Evolutionary conservation across 1,140 invertebrate species (phyloP).

Genomic region (Semibalanus balanoides): DNA sequence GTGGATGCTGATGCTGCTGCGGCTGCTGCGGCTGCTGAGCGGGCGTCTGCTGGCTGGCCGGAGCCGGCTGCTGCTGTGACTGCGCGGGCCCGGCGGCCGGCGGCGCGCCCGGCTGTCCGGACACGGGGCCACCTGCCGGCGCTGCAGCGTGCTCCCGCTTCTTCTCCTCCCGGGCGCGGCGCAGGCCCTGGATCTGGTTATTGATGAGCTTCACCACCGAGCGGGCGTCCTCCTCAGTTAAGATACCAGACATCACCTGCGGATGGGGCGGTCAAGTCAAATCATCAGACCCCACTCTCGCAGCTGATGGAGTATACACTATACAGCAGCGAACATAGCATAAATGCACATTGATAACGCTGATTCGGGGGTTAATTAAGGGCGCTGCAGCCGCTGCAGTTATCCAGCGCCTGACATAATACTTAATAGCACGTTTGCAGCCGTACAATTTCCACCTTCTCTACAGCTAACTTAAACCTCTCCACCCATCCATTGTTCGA

Average conservation of each 20-base stretch:
- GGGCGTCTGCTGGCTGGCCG: conserved; percentile 22
- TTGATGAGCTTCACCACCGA: neutral
- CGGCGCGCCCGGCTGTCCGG: conserved; percentile 15
- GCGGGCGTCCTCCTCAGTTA: neutral
- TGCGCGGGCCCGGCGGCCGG: conserved; percentile 12
- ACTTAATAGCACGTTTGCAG: conserved; percentile 10
- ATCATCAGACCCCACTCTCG: no score
- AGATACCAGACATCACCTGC: neutral
- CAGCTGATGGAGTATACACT: no score
- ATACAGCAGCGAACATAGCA: no score
- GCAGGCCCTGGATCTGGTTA: conserved; percentile 18
- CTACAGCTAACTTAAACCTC: no score
- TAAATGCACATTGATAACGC: no score
- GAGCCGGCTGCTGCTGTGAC: conserved; percentile 13
- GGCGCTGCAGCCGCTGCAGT: no score
- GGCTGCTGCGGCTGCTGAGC: conserved; percentile 19
- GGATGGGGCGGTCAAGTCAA: neutral
- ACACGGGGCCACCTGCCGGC: conserved; percentile 10
- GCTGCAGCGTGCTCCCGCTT: conserved; percentile 9
- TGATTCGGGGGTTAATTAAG: no score
- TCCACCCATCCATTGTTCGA: no score
- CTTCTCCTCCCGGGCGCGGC: conserved; percentile 17
- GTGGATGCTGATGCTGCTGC: conserved; percentile 17
- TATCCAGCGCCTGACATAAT: conserved; percentile 11
- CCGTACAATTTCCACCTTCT: no score